These are phyloP conservation scores for Cyclura pinguis DNA, from an alignment of 2,797 vertebrate species.

Conservation along the genomic window DNA sequence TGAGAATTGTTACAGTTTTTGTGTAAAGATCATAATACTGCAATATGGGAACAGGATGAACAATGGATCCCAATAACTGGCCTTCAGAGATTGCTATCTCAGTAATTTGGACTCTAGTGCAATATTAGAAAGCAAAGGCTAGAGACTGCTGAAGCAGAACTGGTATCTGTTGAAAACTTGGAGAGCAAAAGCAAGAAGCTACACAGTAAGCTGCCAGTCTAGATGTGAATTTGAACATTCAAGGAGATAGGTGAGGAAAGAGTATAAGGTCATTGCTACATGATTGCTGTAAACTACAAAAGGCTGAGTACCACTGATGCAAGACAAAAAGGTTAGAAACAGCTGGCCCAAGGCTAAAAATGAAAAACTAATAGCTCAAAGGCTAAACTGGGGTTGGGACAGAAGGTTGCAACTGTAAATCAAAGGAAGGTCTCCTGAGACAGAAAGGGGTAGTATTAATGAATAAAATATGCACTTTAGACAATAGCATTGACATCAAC, in stretches of 20 bases:
- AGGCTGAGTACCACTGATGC: constrained; percentile 62
- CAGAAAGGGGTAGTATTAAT: constrained; percentile 50
- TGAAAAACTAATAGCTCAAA: constrained; percentile 67
- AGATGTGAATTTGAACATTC: constrained; percentile 48
- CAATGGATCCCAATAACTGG: constrained; percentile 22
- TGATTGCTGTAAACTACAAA: constrained; percentile 68
- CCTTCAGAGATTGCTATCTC: constrained; percentile 32
- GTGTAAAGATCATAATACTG: constrained; percentile 11
- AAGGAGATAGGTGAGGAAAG: constrained; percentile 52
- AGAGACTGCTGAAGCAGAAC: constrained; percentile 46
- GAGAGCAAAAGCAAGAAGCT: not conserved
- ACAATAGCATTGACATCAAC: constrained; percentile 14
- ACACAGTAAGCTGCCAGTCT: constrained; percentile 21
- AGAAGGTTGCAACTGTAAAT: constrained; percentile 66
- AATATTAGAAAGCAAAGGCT: constrained; percentile 43
- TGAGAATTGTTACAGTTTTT: not conserved
- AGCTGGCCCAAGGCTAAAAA: constrained; percentile 62
- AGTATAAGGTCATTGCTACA: constrained; percentile 60
- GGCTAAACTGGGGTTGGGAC: constrained; percentile 33
- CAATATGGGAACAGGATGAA: constrained; percentile 9
- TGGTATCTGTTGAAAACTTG: constrained; percentile 25
- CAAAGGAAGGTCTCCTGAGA: constrained; percentile 59
- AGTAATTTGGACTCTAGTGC: constrained; percentile 24
- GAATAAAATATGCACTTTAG: constrained; percentile 42
- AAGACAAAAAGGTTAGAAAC: constrained; percentile 70